phyloP scores from a whole-genome alignment of 2,888 invertebrate species.

The Athalia rosae region DNA sequence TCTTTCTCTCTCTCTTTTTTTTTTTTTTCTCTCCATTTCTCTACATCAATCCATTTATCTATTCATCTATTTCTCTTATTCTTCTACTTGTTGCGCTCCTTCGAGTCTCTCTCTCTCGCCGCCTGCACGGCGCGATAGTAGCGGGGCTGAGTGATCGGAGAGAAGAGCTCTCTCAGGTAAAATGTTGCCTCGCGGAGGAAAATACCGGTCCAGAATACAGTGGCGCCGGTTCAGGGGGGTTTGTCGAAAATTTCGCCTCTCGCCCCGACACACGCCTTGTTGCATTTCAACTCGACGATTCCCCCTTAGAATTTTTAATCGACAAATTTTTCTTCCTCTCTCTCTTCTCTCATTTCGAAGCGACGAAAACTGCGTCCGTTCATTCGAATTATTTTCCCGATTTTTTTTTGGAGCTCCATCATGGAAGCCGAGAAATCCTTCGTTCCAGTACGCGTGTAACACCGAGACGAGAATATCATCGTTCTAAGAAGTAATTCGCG shows the following conservation, averaged over 20 bases:
- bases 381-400: too few relatives aligned
- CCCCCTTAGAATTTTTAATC: too few relatives aligned
- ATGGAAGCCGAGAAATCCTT: too few relatives aligned
- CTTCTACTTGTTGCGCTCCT: background rate
- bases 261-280: background rate
- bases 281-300: too few relatives aligned
- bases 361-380: too few relatives aligned
- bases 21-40: background rate
- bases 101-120: constrained; percentile 15
- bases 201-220: constrained; percentile 64
- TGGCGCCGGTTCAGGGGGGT: constrained; percentile 57
- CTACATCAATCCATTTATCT: too few relatives aligned
- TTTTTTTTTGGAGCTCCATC: too few relatives aligned
- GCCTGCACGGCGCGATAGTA: constrained; percentile 18
- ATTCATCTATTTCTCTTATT: background rate
- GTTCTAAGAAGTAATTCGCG: too few relatives aligned
- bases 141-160: constrained; percentile 23
- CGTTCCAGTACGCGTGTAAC: too few relatives aligned
- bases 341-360: too few relatives aligned
- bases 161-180: constrained; percentile 55
- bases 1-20: background rate
- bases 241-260: constrained; percentile 40
- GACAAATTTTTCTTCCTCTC: too few relatives aligned
- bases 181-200: constrained; percentile 60
- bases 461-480: too few relatives aligned